A percentile compares a stretch with the other conserved stretches of the same genome.
Conservation (phyloP, 2,113 vertebrate genomes). For the Halcyon malimbica region DNA sequence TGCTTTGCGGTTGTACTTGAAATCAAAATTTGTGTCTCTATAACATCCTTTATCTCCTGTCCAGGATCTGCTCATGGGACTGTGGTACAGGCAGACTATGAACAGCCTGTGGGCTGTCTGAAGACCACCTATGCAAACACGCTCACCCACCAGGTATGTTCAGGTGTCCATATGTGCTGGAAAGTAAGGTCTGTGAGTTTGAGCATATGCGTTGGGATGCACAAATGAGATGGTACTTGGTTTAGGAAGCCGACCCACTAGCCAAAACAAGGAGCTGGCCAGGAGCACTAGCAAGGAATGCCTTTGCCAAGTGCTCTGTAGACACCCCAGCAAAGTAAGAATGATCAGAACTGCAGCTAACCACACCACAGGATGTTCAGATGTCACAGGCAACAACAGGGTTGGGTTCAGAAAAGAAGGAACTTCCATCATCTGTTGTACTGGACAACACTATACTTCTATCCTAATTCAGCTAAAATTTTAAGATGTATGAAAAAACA, state of each 20-base stretch:
- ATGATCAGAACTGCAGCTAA: background rate
- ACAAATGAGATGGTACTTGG: background rate
- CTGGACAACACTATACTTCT: background rate
- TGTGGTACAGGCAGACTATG: background rate
- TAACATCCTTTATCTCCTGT: background rate
- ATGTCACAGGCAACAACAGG: background rate
- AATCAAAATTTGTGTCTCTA: background rate
- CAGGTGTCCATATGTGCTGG: background rate
- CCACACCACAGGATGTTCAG: fast-evolving
- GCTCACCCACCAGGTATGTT: background rate
- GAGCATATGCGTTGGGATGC: background rate
- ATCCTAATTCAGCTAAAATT: background rate
- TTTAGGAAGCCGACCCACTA: background rate
- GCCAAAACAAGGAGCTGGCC: background rate
- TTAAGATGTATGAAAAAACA: background rate
- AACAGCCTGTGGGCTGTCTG: background rate
- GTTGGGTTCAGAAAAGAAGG: background rate
- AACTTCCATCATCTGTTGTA: background rate
- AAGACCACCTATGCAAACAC: background rate
- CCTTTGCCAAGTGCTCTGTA: background rate
- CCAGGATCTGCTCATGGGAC: background rate
- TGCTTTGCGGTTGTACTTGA: background rate
- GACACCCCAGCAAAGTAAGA: background rate
- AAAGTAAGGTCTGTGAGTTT: background rate
- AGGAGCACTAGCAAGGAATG: background rate